These are phyloP conservation scores for Nymphalis io DNA, from an alignment of 1,140 invertebrate species.

Conservation along the genomic window DNA sequence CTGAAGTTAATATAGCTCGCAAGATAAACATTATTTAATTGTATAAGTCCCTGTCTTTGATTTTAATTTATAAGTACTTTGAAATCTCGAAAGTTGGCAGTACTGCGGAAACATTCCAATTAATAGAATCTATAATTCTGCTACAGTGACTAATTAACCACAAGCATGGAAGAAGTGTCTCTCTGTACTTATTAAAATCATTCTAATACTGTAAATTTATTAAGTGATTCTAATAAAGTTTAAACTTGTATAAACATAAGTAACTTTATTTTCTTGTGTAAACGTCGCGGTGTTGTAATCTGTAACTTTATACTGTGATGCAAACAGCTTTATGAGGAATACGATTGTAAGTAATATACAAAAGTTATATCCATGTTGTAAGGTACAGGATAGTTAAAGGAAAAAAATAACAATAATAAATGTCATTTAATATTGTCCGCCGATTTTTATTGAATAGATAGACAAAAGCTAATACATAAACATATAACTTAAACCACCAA, in stretches of 20 bases:
- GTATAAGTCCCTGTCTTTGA: neutral
- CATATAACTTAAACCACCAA: no score
- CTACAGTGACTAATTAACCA: constrained; percentile 7
- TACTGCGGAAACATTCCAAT: constrained; percentile 1
- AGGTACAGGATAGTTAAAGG: no score
- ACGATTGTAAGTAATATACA: no score
- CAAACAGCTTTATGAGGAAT: no score
- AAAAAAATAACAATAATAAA: no score
- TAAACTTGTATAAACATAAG: neutral
- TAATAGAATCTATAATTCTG: constrained; percentile 8
- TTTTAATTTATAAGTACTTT: neutral
- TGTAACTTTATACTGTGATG: no score
- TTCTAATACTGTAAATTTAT: neutral
- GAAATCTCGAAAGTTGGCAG: constrained; percentile 2
- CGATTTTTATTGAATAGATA: no score
- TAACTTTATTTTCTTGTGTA: no score
- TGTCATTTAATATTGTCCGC: no score
- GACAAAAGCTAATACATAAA: no score
- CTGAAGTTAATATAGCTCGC: neutral
- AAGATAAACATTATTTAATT: neutral
- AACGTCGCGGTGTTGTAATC: no score
- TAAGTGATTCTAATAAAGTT: neutral
- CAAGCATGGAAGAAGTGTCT: neutral
- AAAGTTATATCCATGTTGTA: no score
- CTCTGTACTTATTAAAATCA: neutral